Percentiles rank a stretch among this genome's conserved stretches.
Conservation (phyloP, 2,888 invertebrate genomes). For the Sceliomorpha sp. region DNA sequence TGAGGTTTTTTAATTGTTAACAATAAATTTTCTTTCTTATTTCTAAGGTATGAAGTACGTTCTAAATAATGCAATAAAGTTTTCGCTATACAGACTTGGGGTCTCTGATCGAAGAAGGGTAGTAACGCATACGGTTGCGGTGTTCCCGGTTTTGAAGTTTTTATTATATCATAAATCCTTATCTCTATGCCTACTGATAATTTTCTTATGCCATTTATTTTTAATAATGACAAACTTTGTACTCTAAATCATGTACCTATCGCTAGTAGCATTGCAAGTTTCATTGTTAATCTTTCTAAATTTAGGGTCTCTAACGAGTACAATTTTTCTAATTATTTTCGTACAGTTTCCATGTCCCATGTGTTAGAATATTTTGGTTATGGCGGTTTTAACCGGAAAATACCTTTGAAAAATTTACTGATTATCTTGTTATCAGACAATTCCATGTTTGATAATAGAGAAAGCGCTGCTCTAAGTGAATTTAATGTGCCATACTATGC, state of each 20-base stretch:
- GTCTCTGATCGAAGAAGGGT: not conserved
- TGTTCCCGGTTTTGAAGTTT: conserved; percentile 4
- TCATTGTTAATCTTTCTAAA: not conserved
- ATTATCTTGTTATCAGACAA: not conserved
- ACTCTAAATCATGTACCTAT: not conserved
- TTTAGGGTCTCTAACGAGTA: not conserved
- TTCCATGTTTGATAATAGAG: not conserved
- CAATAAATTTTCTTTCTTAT: not conserved
- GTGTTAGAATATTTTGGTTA: not conserved
- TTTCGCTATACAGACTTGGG: not conserved
- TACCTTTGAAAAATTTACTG: conserved; percentile 5
- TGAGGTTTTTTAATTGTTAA: conserved; percentile 10
- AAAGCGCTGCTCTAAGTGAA: conserved; percentile 1
- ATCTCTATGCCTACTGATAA: not conserved
- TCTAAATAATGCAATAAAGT: not conserved
- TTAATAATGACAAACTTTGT: not conserved
- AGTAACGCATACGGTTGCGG: conserved; percentile 1
- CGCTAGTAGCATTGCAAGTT: not conserved
- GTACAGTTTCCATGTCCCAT: not conserved
- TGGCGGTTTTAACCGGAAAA: not conserved
- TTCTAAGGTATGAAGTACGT: not conserved
- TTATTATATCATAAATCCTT: conserved; percentile 3
- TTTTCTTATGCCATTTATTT: conserved; percentile 1
- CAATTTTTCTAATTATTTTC: not conserved
- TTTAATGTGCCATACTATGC: conserved; percentile 5